phyloP scores from a whole-genome alignment of 2,888 invertebrate genomes.

The Electrophaes corylata region DNA sequence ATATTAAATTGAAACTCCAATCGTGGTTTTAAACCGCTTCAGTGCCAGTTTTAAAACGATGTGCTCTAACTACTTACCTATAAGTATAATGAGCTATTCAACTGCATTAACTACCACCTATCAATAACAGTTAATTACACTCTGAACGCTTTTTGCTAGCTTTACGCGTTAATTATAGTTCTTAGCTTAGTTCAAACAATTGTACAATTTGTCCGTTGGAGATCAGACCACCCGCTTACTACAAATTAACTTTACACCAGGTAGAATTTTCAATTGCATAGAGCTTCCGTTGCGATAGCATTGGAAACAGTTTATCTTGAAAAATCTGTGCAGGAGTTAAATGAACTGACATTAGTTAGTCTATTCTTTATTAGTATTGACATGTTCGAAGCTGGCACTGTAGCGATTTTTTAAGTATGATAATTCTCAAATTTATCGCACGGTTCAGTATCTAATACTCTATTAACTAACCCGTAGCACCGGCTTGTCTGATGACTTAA shows the following conservation, averaged over 20 bases:
- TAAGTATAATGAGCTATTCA: conserved; percentile 29
- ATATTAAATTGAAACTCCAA: conserved; percentile 15
- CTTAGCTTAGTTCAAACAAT: conserved; percentile 27
- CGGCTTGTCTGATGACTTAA: conserved; percentile 80
- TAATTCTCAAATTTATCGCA: conserved; percentile 67
- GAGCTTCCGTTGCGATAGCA: too few relatives aligned
- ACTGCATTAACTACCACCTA: conserved; percentile 33
- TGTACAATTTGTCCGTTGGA: conserved; percentile 17
- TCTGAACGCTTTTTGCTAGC: conserved; percentile 28
- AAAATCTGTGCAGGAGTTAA: neutral
- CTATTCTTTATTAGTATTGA: neutral
- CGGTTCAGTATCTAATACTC: conserved; percentile 69
- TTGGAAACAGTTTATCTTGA: neutral
- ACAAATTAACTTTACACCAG: neutral
- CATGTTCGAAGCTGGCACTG: neutral
- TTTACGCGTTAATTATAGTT: conserved; percentile 25
- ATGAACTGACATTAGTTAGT: neutral
- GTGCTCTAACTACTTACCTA: conserved; percentile 15
- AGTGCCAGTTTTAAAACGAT: conserved; percentile 11
- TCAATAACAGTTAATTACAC: conserved; percentile 32
- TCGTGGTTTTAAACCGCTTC: conserved; percentile 12
- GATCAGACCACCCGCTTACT: conserved; percentile 19
- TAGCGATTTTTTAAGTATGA: conserved; percentile 41
- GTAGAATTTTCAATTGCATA: neutral
- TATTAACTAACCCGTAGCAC: conserved; percentile 58